Evolutionary conservation across 2,797 vertebrate species (phyloP).

Genomic region (Bryconaethiops microstoma): DNA sequence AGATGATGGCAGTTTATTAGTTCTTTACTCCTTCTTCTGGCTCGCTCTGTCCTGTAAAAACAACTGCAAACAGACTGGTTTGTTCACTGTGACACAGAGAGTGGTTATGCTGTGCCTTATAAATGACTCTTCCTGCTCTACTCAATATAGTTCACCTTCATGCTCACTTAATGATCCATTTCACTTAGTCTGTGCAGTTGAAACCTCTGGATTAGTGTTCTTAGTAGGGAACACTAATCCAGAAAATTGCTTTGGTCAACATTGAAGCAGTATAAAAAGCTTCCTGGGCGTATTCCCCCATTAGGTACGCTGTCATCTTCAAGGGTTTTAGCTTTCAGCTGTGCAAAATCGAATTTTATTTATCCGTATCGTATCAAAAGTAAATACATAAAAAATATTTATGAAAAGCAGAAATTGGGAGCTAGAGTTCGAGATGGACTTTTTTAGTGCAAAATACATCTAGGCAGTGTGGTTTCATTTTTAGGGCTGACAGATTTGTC

Average conservation of each 20-base stretch:
- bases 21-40: neutral
- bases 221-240: conserved; percentile 9
- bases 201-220: conserved; percentile 22
- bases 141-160: neutral
- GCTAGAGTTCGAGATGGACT: neutral
- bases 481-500: neutral
- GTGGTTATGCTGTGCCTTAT: neutral
- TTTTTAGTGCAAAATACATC: neutral
- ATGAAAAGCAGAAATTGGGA: neutral
- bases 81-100: neutral
- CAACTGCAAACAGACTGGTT: neutral
- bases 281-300: neutral
- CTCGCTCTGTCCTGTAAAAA: neutral
- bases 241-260: conserved; percentile 15
- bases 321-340: conserved; percentile 7
- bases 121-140: neutral
- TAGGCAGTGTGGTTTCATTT: neutral
- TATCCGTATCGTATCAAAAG: neutral
- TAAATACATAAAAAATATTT: conserved; percentile 4
- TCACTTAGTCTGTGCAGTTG: neutral
- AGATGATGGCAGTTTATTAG: neutral
- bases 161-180: conserved; percentile 9
- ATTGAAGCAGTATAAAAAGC: conserved; percentile 1
- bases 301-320: conserved; percentile 22
- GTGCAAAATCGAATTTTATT: conserved; percentile 21